phyloP scores from a whole-genome alignment of 2,888 invertebrate species.

The Eupsilia transversa region DNA sequence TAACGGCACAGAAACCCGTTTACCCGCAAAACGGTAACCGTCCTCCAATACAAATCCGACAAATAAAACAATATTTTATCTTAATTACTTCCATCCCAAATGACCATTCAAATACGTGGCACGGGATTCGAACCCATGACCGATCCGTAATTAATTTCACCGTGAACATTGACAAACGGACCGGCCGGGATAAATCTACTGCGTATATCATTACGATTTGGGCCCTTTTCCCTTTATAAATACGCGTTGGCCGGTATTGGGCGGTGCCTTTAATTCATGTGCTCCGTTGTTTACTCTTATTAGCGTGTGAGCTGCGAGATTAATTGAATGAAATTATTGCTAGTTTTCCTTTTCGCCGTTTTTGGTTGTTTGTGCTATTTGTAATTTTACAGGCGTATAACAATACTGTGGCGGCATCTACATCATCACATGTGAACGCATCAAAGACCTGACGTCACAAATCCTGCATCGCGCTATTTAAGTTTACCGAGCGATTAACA shows the following conservation, averaged over 20 bases:
- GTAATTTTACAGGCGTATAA: not conserved
- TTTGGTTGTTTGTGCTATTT: conserved; percentile 13
- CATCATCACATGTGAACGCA: too few relatives aligned
- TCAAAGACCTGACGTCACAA: too few relatives aligned
- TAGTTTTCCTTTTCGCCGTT: conserved; percentile 15
- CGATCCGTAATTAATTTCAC: conserved; percentile 85
- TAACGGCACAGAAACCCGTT: conserved; percentile 43
- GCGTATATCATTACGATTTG: conserved; percentile 82
- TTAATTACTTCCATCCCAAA: conserved; percentile 76
- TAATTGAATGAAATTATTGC: conserved; percentile 57
- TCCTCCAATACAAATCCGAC: conserved; percentile 63
- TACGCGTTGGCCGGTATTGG: conserved; percentile 43
- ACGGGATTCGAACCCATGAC: conserved; percentile 78
- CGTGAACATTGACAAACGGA: conserved; percentile 85
- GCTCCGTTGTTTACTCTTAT: conserved; percentile 58
- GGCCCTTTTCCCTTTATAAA: conserved; percentile 63
- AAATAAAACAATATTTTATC: conserved; percentile 76
- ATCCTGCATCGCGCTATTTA: too few relatives aligned
- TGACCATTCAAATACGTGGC: conserved; percentile 77
- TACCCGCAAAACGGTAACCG: conserved; percentile 49
- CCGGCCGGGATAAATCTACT: conserved; percentile 83
- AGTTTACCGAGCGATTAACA: too few relatives aligned
- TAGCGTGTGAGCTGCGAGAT: conserved; percentile 48
- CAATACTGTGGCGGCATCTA: too few relatives aligned
- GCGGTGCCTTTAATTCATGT: conserved; percentile 33